Conservation (phyloP, 2,113 vertebrate species). For the Anseranas semipalmata region DNA sequence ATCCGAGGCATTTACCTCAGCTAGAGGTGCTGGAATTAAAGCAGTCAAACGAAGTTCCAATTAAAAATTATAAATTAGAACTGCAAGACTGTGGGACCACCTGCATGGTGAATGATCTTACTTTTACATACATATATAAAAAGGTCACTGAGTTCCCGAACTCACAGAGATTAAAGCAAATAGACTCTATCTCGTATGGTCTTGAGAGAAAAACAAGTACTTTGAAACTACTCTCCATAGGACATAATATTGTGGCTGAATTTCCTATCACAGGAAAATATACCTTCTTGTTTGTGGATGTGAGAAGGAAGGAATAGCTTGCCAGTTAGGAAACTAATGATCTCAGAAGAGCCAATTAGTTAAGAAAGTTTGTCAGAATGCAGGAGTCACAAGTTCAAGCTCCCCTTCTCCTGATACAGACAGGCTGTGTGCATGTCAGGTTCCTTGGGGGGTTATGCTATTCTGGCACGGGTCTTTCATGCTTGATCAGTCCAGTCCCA, state of each 20-base stretch:
- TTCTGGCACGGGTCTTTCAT: neutral
- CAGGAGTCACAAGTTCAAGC: neutral
- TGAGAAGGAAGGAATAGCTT: neutral
- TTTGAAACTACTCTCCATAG: slow-evolving; percentile 7
- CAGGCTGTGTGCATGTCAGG: rapidly evolving
- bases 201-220: slow-evolving; percentile 5
- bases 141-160: slow-evolving; percentile 20
- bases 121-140: neutral
- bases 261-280: neutral
- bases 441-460: neutral
- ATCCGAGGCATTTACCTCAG: neutral
- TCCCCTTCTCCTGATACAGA: neutral
- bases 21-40: neutral
- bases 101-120: neutral
- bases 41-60: neutral
- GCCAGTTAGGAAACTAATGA: neutral
- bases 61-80: slow-evolving; percentile 33
- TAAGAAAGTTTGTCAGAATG: neutral
- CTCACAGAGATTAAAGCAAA: slow-evolving; percentile 13
- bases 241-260: neutral
- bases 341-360: neutral
- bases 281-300: neutral
- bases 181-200: neutral
- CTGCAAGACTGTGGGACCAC: neutral
- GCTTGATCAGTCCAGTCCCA: rapidly evolving